These are phyloP conservation scores for Nomada fucata DNA, from an alignment of 2,888 invertebrate genomes.

Conservation along the genomic window DNA sequence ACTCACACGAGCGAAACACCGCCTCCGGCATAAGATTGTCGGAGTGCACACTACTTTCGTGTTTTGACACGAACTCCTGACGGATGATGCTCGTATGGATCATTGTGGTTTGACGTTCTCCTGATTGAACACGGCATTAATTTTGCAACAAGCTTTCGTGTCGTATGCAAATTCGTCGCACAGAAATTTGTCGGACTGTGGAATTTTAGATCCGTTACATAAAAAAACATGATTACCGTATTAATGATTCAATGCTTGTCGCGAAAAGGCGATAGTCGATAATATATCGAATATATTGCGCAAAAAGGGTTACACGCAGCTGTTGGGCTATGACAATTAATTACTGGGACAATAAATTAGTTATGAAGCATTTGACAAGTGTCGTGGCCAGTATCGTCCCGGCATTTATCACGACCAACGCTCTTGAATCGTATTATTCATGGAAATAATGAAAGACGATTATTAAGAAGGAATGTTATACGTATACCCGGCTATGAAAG, in stretches of 20 bases:
- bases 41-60: slow-evolving; percentile 73
- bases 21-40: slow-evolving; percentile 59
- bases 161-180: slow-evolving; percentile 3
- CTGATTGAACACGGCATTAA: slow-evolving; percentile 60
- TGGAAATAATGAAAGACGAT: background rate
- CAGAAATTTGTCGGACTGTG: background rate
- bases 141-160: slow-evolving; percentile 29
- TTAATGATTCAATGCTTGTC: background rate
- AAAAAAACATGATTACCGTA: background rate
- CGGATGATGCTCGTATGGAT: slow-evolving; percentile 66
- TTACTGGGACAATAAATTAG: slow-evolving; percentile 41
- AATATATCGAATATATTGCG: background rate
- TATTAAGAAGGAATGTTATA: slow-evolving; percentile 9
- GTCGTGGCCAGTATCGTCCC: no score
- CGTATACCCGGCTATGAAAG: background rate
- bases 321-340: slow-evolving; percentile 35
- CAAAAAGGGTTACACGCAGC: background rate
- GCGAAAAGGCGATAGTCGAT: background rate
- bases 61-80: slow-evolving; percentile 81
- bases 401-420: background rate
- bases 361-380: background rate
- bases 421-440: slow-evolving; percentile 15
- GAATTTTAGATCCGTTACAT: background rate
- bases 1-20: slow-evolving; percentile 70
- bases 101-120: slow-evolving; percentile 53